Percentiles rank a stretch among this genome's conserved stretches.
Conservation (phyloP, 2,888 invertebrate genomes). For the Eretmocerus hayati region DNA sequence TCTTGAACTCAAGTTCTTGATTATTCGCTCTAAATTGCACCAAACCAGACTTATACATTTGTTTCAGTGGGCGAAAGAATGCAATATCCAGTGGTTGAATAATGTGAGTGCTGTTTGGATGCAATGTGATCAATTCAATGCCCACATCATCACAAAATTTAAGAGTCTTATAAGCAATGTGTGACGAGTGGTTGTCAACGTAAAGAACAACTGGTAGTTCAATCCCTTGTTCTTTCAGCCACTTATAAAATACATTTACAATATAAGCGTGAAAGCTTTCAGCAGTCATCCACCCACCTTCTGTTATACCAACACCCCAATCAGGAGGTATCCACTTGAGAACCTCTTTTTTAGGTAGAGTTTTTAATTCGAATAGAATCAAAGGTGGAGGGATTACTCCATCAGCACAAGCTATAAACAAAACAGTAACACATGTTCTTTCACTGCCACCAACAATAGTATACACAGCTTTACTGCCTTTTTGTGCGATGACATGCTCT, state of each 20-base stretch:
- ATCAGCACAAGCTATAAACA: constrained; percentile 27
- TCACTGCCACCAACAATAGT: constrained; percentile 28
- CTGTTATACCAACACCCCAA: constrained; percentile 22
- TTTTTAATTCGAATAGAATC: constrained; percentile 27
- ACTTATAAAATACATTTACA: constrained; percentile 20
- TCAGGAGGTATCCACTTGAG: constrained; percentile 28
- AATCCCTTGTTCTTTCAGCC: constrained; percentile 2
- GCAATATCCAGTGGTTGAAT: constrained; percentile 6
- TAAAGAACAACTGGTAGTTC: constrained; percentile 26
- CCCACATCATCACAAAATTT: constrained; percentile 22
- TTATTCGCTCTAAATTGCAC: background rate
- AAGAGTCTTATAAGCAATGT: constrained; percentile 26
- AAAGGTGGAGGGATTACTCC: constrained; percentile 28
- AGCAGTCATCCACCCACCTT: constrained; percentile 30
- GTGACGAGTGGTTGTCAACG: constrained; percentile 26
- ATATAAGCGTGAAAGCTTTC: constrained; percentile 28
- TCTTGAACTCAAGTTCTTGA: constrained; percentile 4
- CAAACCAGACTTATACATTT: constrained; percentile 2
- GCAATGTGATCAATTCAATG: constrained; percentile 4
- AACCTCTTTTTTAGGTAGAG: constrained; percentile 27
- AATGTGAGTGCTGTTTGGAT: constrained; percentile 10
- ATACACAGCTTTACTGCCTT: constrained; percentile 29
- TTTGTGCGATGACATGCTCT: constrained; percentile 30
- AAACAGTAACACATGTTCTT: constrained; percentile 33
- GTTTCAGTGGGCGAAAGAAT: constrained; percentile 8